Evolutionary conservation across 1,140 invertebrate species (phyloP).

Genomic region (Leucophenga varia): DNA sequence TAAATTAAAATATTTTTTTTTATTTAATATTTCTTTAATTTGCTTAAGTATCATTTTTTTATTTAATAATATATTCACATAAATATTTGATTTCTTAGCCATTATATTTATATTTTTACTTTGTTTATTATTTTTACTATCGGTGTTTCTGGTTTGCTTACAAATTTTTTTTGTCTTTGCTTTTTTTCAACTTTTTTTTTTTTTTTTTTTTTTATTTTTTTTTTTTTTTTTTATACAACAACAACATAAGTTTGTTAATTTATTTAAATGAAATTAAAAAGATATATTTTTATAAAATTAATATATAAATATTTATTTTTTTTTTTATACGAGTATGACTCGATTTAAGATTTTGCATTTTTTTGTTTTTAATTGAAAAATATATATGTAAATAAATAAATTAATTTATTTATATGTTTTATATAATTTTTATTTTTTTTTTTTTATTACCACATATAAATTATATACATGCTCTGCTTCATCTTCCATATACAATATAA

Average conservation of each 20-base stretch:
- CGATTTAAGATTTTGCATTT: slow-evolving; percentile 6
- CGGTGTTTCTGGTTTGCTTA: neutral
- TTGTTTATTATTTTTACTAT: neutral
- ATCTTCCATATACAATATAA: too few relatives aligned
- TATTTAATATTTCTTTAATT: neutral
- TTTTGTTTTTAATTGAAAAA: slow-evolving; percentile 8
- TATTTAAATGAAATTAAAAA: neutral
- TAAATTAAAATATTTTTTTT: neutral
- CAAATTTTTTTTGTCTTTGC: neutral
- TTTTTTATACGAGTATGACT: too few relatives aligned
- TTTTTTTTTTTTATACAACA: too few relatives aligned
- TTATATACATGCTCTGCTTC: too few relatives aligned
- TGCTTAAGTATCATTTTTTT: neutral
- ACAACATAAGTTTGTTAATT: too few relatives aligned
- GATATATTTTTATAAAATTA: neutral
- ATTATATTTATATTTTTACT: neutral
- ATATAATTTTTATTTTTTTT: slow-evolving; percentile 3
- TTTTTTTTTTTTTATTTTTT: too few relatives aligned
- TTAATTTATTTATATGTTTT: neutral
- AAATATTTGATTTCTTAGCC: neutral
- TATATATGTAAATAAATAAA: slow-evolving; percentile 18
- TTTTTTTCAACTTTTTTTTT: too few relatives aligned
- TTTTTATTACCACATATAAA: slow-evolving; percentile 29
- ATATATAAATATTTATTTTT: slow-evolving; percentile 4
- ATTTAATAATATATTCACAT: neutral